phyloP scores from a whole-genome alignment of 2,797 vertebrate species.

The Ciconia nigra region DNA sequence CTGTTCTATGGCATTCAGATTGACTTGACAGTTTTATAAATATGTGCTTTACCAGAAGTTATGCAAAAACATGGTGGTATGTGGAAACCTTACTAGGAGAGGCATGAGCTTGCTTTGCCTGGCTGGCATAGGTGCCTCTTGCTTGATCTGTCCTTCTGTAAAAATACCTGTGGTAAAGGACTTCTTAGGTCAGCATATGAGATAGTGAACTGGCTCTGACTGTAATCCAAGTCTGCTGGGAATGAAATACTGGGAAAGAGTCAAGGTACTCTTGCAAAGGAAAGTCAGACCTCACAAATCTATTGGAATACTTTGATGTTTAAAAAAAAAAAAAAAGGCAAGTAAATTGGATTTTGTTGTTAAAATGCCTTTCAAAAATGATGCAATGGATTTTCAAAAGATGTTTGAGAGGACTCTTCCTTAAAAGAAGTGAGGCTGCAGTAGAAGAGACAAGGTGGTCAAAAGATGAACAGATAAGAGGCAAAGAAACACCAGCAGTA shows the following conservation, averaged over 20 bases:
- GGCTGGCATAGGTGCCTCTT: not conserved
- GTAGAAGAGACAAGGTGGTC: not conserved
- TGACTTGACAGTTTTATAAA: not conserved
- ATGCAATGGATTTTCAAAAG: not conserved
- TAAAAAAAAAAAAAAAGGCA: not conserved
- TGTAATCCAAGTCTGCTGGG: not conserved
- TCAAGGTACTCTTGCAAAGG: not conserved
- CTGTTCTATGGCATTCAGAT: not conserved
- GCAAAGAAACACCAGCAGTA: no score
- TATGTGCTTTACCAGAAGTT: not conserved
- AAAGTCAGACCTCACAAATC: accelerated
- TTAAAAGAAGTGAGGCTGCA: not conserved
- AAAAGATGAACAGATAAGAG: not conserved
- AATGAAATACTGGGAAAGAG: not conserved
- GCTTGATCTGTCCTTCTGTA: not conserved
- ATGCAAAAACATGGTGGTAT: not conserved
- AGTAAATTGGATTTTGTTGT: not conserved
- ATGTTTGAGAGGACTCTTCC: not conserved
- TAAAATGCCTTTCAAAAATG: not conserved
- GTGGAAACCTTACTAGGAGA: not conserved
- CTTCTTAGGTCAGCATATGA: not conserved
- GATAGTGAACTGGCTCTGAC: not conserved
- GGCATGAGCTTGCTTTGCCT: not conserved
- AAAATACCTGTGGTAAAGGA: not conserved
- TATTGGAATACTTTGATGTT: not conserved